Evolutionary conservation across 2,888 invertebrate genomes (phyloP).

Genomic region (Athrips mouffetella): DNA sequence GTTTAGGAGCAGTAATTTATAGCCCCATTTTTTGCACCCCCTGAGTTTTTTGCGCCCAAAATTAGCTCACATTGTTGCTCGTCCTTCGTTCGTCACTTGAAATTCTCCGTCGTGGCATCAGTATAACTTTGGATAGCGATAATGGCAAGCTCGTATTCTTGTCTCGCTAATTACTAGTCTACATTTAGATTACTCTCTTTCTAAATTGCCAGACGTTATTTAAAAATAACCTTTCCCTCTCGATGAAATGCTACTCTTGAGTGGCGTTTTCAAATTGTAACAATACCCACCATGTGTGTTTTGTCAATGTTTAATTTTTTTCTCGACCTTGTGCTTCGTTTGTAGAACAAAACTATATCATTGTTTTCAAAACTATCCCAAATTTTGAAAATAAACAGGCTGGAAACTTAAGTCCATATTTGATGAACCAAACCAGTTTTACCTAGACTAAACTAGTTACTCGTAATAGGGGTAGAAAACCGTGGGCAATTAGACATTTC

Average conservation of each 20-base stretch:
- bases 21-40: slow-evolving; percentile 25
- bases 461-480: too few relatives aligned
- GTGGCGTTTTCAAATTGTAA: slow-evolving; percentile 19
- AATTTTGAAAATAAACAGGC: too few relatives aligned
- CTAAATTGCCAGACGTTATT: slow-evolving; percentile 11
- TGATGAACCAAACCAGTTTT: too few relatives aligned
- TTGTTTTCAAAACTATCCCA: too few relatives aligned
- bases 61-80: slow-evolving; percentile 27
- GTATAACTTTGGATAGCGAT: background rate
- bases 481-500: too few relatives aligned
- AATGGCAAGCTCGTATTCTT: slow-evolving; percentile 4
- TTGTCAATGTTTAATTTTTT: slow-evolving; percentile 37
- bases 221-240: slow-evolving; percentile 8
- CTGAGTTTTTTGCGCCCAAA: slow-evolving; percentile 22
- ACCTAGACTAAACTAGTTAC: too few relatives aligned
- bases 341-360: too few relatives aligned
- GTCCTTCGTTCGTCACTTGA: slow-evolving; percentile 22
- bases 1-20: slow-evolving; percentile 33
- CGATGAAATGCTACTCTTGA: slow-evolving; percentile 6
- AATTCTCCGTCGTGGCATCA: background rate
- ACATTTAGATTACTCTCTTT: slow-evolving; percentile 3
- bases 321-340: slow-evolving; percentile 30
- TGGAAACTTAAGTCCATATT: too few relatives aligned
- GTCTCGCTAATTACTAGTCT: slow-evolving; percentile 6
- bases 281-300: slow-evolving; percentile 31